A percentile compares a stretch with the other conserved stretches of the same genome.
Conservation (phyloP, 2,113 vertebrate species). For the Forbesichthys agassizii region DNA sequence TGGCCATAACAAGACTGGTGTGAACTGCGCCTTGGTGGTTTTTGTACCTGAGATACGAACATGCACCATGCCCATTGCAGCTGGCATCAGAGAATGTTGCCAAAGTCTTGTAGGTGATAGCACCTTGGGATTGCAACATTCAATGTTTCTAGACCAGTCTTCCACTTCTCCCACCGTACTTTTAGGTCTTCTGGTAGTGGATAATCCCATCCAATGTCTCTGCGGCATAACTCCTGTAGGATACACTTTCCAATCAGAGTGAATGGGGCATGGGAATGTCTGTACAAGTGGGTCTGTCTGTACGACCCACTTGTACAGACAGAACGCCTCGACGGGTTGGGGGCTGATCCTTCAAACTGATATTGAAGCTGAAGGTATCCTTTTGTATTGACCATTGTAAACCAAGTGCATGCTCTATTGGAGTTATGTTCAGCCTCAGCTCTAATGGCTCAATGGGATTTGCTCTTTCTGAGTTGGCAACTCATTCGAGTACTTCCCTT, state of each 20-base stretch:
- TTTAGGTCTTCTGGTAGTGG: background rate
- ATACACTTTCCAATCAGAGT: background rate
- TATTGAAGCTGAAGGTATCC: conserved; percentile 8
- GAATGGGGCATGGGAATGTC: background rate
- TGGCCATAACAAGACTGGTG: too few species aligned
- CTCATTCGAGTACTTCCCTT: background rate
- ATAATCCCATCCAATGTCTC: background rate
- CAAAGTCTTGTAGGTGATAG: background rate
- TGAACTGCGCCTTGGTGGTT: too few species aligned
- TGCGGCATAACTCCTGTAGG: background rate
- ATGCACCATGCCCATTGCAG: too few species aligned
- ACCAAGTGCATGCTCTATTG: background rate
- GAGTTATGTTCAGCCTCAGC: background rate
- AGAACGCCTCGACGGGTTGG: too few species aligned
- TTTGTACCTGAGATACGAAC: too few species aligned
- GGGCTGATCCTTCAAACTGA: background rate
- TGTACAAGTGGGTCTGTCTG: background rate
- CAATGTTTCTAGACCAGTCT: background rate
- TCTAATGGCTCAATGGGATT: background rate
- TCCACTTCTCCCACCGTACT: background rate
- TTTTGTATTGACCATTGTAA: conserved; percentile 11
- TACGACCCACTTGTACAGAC: too few species aligned
- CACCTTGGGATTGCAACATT: background rate
- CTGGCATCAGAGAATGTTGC: background rate
- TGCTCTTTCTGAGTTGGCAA: conserved; percentile 16